Percentiles rank a stretch among this genome's conserved stretches.
Conservation (phyloP, 2,888 invertebrate genomes). For the Choristoneura rosaceana region DNA sequence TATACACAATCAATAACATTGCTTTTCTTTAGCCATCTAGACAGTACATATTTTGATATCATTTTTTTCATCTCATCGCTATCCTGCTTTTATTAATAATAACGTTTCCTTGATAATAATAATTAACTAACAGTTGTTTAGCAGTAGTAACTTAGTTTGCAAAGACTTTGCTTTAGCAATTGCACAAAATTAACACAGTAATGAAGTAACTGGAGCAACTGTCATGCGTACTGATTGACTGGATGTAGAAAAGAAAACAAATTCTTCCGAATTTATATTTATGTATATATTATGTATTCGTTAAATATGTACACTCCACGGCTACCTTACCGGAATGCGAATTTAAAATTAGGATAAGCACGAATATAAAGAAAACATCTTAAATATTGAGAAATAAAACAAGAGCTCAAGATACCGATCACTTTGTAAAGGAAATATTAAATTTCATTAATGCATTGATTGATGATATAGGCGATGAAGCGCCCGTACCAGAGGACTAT, state of each 20-base stretch:
- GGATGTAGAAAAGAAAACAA: slow-evolving; percentile 59
- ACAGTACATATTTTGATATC: slow-evolving; percentile 46
- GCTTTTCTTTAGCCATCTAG: slow-evolving; percentile 40
- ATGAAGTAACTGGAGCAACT: slow-evolving; percentile 71
- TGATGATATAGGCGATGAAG: slow-evolving; percentile 93
- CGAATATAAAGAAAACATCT: slow-evolving; percentile 82
- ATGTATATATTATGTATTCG: slow-evolving; percentile 63
- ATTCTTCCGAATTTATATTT: slow-evolving; percentile 60
- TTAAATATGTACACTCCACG: slow-evolving; percentile 68
- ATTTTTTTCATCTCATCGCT: slow-evolving; percentile 55
- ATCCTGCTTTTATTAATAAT: slow-evolving; percentile 66
- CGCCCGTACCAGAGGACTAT: slow-evolving; percentile 96
- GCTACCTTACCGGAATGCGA: slow-evolving; percentile 71
- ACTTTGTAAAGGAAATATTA: slow-evolving; percentile 52
- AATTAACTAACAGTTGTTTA: slow-evolving; percentile 56
- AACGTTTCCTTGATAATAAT: slow-evolving; percentile 36
- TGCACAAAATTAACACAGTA: slow-evolving; percentile 68
- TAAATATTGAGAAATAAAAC: slow-evolving; percentile 64
- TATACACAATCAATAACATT: slow-evolving; percentile 44
- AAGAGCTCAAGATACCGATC: slow-evolving; percentile 65
- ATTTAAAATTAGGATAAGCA: slow-evolving; percentile 56
- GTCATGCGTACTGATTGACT: slow-evolving; percentile 82
- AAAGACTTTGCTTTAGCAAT: slow-evolving; percentile 74
- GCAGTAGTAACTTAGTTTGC: slow-evolving; percentile 59
- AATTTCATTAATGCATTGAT: slow-evolving; percentile 62